Evolutionary conservation across 2,888 invertebrate genomes (phyloP), one percentile per base, ranked within the genome.

Genomic region (Sussaba pulchella): DNA sequence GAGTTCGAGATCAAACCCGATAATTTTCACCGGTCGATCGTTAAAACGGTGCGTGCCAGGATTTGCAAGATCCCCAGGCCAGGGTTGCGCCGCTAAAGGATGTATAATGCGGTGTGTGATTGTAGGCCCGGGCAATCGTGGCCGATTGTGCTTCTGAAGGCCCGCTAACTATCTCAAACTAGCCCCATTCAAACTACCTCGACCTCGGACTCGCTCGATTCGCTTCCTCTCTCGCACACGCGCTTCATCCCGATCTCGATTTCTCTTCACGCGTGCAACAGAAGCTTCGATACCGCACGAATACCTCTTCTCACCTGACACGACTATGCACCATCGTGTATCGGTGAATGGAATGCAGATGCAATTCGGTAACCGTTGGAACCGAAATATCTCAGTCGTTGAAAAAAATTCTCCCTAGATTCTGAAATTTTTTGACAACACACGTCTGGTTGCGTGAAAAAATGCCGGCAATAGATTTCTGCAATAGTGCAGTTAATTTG

Each of bases 111-210:
- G 87, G 86, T 86, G 88, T 88, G 88, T 90, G 91, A 91, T 91
- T 91, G 90, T 91, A 91, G 90, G 89, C 90, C 88, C 89, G 89
- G 90, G n/a, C 90, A 91, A 91, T 91, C 91, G 90, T 86, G 88
- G 88, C 86, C 91, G 90, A 91, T 91, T 91, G 91, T 91, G 88
- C 88, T 89, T 88, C 89, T 91, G 91, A 91, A 91, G 91, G 89
- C 90, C 89, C 89, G 89, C 90, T 91, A 91, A 91, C 91, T 91
- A 91, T 90, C 91, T 91, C 91, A 91, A 91, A 91, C 90, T 91
- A 91, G 90, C 90, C 88, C 91, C 89, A 91, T 91, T 91, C 91
- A 91, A 89, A 86, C 88, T 84, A 84, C 76, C 52, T 24, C 88
- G 86, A 88, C 87, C 88, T 88, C 89, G 84, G 86, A 85, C 87